Evolutionary conservation across 2,797 vertebrate species (phyloP).

Genomic region (Lepus townsendii): DNA sequence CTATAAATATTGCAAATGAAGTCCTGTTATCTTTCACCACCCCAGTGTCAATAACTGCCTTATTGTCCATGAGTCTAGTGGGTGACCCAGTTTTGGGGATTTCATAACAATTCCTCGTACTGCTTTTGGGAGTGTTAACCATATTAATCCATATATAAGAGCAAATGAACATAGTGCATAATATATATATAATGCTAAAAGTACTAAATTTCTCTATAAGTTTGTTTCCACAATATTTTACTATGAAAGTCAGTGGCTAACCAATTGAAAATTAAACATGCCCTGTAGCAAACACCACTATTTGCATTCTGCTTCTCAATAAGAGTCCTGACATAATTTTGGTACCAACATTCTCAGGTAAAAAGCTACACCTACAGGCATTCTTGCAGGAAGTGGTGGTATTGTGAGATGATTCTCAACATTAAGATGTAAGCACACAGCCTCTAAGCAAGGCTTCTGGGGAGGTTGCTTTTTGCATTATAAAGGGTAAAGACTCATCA

Average conservation of each 20-base stretch:
- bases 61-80: too few relatives aligned
- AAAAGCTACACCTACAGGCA: not conserved
- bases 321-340: not conserved
- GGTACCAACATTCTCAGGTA: not conserved
- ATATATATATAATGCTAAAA: constrained; percentile 23
- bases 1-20: too few relatives aligned
- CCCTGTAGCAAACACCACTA: not conserved
- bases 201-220: not conserved
- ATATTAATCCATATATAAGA: constrained; percentile 8
- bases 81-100: too few relatives aligned
- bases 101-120: too few relatives aligned
- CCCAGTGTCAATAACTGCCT: too few relatives aligned
- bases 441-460: not conserved
- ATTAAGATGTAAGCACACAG: not conserved
- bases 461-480: constrained; percentile 7
- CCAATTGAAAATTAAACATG: constrained; percentile 46
- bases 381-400: not conserved
- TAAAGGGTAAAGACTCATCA: constrained; percentile 37
- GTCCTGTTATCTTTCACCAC: too few relatives aligned
- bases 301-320: not conserved
- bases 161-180: not conserved
- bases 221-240: constrained; percentile 29
- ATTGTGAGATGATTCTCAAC: not conserved
- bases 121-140: too few relatives aligned
- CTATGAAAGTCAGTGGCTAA: not conserved